Evolutionary conservation across 2,888 invertebrate genomes (phyloP).

Genomic region (Saturnia pavonia): DNA sequence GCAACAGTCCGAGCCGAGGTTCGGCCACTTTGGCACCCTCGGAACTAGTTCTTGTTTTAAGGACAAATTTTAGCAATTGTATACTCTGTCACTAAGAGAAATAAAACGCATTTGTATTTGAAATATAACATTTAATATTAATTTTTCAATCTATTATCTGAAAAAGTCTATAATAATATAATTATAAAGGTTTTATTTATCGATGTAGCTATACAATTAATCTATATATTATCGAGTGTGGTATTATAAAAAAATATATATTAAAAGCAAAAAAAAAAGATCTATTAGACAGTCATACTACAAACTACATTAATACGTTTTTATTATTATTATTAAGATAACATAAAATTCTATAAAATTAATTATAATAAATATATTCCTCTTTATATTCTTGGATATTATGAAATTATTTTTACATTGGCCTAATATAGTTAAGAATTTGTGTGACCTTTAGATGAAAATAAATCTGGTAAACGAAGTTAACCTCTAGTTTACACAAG

Average conservation of each 20-base stretch:
- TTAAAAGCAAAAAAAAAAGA: background rate
- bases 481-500: no score
- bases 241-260: background rate
- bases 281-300: constrained; percentile 5
- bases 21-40: no score
- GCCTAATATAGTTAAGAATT: background rate
- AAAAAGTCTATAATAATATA: constrained; percentile 3
- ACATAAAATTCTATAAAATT: background rate
- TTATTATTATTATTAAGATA: background rate
- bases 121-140: background rate
- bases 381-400: background rate
- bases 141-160: background rate
- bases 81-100: background rate
- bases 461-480: background rate
- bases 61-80: no score
- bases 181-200: background rate
- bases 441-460: background rate
- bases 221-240: background rate
- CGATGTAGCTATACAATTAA: background rate
- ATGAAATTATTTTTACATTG: background rate
- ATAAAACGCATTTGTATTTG: background rate
- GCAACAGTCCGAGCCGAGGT: no score
- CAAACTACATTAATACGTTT: background rate
- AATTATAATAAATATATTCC: constrained; percentile 1
- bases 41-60: no score